phyloP scores from a whole-genome alignment of 35 echinoderm and acorn worm genomes.

The Eucidaris tribuloides region DNA sequence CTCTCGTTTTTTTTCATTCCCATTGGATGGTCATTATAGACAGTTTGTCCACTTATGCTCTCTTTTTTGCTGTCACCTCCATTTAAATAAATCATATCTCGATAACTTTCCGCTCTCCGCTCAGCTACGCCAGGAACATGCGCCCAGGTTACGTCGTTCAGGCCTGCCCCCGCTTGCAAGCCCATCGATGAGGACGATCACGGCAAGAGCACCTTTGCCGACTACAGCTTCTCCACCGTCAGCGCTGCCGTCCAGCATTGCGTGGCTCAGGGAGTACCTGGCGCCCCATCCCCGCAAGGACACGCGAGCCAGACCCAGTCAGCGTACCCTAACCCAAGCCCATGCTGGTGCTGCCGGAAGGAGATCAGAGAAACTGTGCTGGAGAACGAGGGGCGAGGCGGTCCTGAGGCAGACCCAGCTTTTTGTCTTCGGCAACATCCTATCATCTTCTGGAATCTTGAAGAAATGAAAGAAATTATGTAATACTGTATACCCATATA shows the following conservation, averaged over 20 bases:
- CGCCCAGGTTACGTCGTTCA: constrained; percentile 50
- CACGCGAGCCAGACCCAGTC: constrained; percentile 54
- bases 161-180: constrained; percentile 70
- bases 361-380: constrained; percentile 97
- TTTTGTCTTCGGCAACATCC: constrained; percentile 85
- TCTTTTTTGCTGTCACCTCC: too few species aligned
- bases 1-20: too few species aligned
- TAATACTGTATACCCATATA: too few species aligned
- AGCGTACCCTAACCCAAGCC: constrained; percentile 95
- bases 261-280: constrained; percentile 75
- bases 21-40: too few species aligned
- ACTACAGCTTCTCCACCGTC: constrained; percentile 40
- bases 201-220: constrained; percentile 12
- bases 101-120: too few species aligned
- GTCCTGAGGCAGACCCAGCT: constrained; percentile 61
- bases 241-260: constrained; percentile 79
- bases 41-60: too few species aligned
- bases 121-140: constrained; percentile 22
- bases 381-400: constrained; percentile 92
- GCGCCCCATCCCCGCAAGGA: constrained; percentile 77
- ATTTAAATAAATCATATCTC: too few species aligned
- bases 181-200: constrained; percentile 42
- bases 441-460: constrained; percentile 99
- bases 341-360: constrained; percentile 85
- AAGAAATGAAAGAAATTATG: too few species aligned